Base-by-base conservation (phyloP, 2,113 vertebrate genomes). In the Tetrao urogallus region DNA sequence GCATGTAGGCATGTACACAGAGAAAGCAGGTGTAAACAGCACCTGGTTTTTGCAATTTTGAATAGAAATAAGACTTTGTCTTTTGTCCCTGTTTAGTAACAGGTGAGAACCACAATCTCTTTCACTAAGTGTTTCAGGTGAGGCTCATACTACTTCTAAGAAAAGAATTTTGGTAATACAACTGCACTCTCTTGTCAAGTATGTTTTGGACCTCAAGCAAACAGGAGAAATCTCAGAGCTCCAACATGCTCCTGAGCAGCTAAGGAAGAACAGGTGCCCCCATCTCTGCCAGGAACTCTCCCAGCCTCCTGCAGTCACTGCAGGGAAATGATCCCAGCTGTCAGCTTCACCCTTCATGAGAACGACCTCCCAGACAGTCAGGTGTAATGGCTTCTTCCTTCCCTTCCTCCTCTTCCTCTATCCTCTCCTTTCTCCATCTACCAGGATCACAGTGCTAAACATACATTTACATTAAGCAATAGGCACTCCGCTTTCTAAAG, bases 401-500 rank as follows among this genome's bases (percentile, higher is more conserved):
- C 27, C 21, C 42, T 71, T 58, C 58, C 66, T 94, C 79, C 64
- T 74, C 78, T 76, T 94, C 86, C 28, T 20, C 45, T 58, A 34
- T 52, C 47, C 30, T 47, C 81, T 83, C 66, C 32, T 15, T 74
- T 45, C 36, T 79, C 28, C 57, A 50, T 36, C 5, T 70, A 47
- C 57, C 73, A 64, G 52, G 64, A 64, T 19, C 64, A 66, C 64
- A 47, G 28, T 6, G 1, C 60, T 76, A 81, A 95, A 86, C 61
- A 8, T 20, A 36, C 78, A 93, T 95, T 69, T 83, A 57, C 84
- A 40, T 12, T 38, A 66, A 71, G 81, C 86, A 91, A 67, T n/a
- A 90, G 85, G 60, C 78, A 54, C 57, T 69, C 71, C 43, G 74
- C 67, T 75, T 88, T 94, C 75, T 83, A 56, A 94, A 65, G 90